Evolutionary conservation across 2,113 vertebrate species (phyloP).

Genomic region (Melospiza georgiana): DNA sequence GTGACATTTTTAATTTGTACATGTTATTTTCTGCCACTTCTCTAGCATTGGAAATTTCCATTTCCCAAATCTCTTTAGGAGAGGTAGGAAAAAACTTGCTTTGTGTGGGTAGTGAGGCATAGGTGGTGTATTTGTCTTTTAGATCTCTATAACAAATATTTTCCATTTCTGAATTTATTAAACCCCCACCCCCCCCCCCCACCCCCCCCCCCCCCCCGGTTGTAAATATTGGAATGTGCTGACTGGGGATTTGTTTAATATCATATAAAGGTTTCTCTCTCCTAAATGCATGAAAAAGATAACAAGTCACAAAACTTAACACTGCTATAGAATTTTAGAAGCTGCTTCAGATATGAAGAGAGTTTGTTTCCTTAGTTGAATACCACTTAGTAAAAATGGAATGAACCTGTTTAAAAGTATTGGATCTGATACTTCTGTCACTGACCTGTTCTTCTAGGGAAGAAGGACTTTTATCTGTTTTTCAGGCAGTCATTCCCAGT

Average conservation of each 20-base stretch:
- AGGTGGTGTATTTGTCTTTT: not conserved
- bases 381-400: not conserved
- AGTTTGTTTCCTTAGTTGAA: not conserved
- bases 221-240: not conserved
- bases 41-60: slow-evolving; percentile 37
- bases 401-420: not conserved
- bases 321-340: not conserved
- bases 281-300: not conserved
- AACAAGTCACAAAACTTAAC: not conserved
- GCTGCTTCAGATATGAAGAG: not conserved
- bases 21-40: slow-evolving; percentile 23
- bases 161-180: not conserved
- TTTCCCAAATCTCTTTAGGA: slow-evolving; percentile 39
- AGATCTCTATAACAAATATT: not conserved
- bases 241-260: not conserved
- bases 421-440: not conserved
- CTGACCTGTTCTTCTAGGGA: not conserved
- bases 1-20: slow-evolving; percentile 18
- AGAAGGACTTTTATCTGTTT: not conserved
- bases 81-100: not conserved
- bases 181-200: not conserved
- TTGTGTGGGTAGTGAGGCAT: not conserved
- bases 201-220: not conserved
- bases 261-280: not conserved
- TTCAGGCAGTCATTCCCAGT: not conserved